Evolutionary conservation across 1,140 invertebrate species (phyloP).

Genomic region (Pentalonia nigronervosa): DNA sequence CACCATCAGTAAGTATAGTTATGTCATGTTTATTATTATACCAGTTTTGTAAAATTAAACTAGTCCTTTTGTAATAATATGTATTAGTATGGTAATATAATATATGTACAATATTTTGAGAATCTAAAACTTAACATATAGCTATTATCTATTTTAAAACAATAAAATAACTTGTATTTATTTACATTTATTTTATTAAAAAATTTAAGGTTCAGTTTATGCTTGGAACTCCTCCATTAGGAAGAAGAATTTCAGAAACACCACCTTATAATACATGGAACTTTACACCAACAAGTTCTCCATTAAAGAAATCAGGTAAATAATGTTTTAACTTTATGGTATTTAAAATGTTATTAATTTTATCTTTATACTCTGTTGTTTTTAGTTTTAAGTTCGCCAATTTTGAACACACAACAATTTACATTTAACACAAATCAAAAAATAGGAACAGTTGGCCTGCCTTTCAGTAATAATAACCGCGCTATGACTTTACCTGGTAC

Average conservation of each 20-base stretch:
- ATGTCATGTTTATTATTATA: not conserved
- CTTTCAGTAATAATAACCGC: slow-evolving; percentile 62
- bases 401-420: slow-evolving; percentile 53
- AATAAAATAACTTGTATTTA: not conserved
- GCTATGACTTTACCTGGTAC: slow-evolving; percentile 77
- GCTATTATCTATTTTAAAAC: not conserved
- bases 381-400: slow-evolving; percentile 46
- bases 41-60: not conserved
- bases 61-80: not conserved
- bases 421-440: slow-evolving; percentile 46
- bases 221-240: slow-evolving; percentile 86
- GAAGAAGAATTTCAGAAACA: slow-evolving; percentile 74
- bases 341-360: not conserved
- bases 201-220: slow-evolving; percentile 80
- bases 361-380: slow-evolving; percentile 13
- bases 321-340: slow-evolving; percentile 37
- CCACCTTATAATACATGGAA: slow-evolving; percentile 83
- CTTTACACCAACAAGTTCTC: slow-evolving; percentile 75
- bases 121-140: not conserved
- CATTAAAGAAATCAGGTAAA: slow-evolving; percentile 75
- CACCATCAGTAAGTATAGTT: slow-evolving; percentile 76
- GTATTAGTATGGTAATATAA: not conserved
- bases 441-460: slow-evolving; percentile 37
- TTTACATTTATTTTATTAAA: not conserved
- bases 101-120: not conserved